Base-by-base conservation (phyloP, 2,113 vertebrate genomes). In the Neogale vison region DNA sequence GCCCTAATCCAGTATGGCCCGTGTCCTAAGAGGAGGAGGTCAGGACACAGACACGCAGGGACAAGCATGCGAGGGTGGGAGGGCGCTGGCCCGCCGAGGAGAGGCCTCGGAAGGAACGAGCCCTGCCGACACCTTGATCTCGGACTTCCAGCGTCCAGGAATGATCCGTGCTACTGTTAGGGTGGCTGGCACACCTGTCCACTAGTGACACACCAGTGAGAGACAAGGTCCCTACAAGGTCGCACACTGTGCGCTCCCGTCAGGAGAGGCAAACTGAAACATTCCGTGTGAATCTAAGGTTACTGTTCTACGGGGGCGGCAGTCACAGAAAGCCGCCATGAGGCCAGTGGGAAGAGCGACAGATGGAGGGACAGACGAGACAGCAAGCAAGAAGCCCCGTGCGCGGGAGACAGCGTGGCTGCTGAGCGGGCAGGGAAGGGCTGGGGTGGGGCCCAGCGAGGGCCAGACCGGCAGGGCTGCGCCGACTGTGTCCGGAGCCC, bases 241-340 rank as follows among this genome's bases (percentile, higher is more conserved):
- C 34, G 0, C 17, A 39, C 23, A 50, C 2, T 4, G 10, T 29
- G 1, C 1, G 3, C 11, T 42, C 24, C 4, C 1, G 2, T 36
- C 86, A 42, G 86, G 67, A 88, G 86, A 42, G n/a, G 29, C 10
- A 1, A 42, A 34, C 2, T 7, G 74, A 36, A 65, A 50, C 9
- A 1, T 29, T 26, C 26, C 0, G 26, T 26, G 74, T 4, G 5
- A 12, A 31, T 29, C 15, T 20, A 8, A n/a, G 39, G 39, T 45
- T 42, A 74, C 65, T 67, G 31, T n/a, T 29, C 61, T 31, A 31
- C 12, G 2, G 29, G 26, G 61, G 5, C 26, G 12, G 61, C 31
- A 6, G 61, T 63, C 61, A 63, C 5, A 31, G 61, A 63, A 63
- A 31, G 61, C 12, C 1, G 13, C 61, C 26, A 31, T 17, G 12